A percentile compares a stretch with the other conserved stretches of the same genome.
phyloP scores from a whole-genome alignment of 2,113 vertebrate genomes.

The Sus scrofa region DNA sequence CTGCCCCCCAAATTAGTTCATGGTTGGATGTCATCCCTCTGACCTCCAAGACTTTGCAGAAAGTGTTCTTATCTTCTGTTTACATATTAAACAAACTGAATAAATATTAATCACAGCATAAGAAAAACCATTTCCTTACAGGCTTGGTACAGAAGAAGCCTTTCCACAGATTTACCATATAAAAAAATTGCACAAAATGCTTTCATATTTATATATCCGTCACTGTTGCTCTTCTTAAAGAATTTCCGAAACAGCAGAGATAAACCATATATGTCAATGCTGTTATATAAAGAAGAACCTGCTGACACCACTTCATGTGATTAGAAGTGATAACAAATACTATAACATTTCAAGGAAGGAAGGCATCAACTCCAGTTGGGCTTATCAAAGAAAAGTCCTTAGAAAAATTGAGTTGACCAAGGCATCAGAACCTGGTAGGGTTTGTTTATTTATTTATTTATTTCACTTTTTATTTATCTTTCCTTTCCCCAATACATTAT shows the following conservation, averaged over 20 bases:
- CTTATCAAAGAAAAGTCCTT: not conserved
- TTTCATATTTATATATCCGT: not conserved
- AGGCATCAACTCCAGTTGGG: not conserved
- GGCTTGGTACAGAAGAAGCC: not conserved
- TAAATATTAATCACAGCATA: not conserved
- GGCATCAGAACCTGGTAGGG: not conserved
- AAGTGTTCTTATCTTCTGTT: not conserved
- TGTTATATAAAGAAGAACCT: not conserved
- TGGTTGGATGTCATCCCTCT: not conserved
- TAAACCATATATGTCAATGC: not conserved
- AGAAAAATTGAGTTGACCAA: not conserved
- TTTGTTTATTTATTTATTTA: too few species aligned
- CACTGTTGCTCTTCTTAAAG: not conserved
- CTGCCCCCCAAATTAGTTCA: not conserved
- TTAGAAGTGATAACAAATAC: not conserved
- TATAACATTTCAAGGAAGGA: not conserved
- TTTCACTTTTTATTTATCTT: too few species aligned
- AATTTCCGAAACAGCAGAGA: not conserved
- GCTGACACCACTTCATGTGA: not conserved
- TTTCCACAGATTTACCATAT: not conserved
- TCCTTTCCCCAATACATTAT: too few species aligned
- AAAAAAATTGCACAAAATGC: not conserved
- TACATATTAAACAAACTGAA: constrained; percentile 9
- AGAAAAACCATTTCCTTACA: not conserved
- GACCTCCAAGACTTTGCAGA: not conserved